A percentile compares a stretch with the other conserved stretches of the same genome.
These are phyloP conservation scores for Dinomys branickii DNA, from an alignment of 2,113 vertebrate genomes.

Conservation along the genomic window DNA sequence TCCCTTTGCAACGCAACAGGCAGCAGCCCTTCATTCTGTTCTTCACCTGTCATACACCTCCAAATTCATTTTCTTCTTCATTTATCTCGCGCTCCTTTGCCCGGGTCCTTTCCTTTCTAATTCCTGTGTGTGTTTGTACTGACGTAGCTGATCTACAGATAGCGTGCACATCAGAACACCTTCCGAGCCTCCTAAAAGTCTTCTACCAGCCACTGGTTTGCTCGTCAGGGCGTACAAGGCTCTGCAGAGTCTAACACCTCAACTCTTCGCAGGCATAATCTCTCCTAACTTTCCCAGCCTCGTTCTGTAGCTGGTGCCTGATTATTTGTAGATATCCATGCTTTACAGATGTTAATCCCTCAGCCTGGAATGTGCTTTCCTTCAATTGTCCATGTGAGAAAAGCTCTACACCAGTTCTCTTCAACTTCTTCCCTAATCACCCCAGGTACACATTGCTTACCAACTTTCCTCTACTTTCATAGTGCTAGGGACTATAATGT, in stretches of 20 bases:
- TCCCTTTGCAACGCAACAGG: background rate
- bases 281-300: background rate
- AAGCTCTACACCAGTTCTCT: conserved; percentile 2
- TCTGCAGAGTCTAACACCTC: background rate
- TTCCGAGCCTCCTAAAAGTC: background rate
- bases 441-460: background rate
- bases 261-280: background rate
- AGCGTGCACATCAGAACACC: background rate
- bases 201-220: background rate
- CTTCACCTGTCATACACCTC: background rate
- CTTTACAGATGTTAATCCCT: conserved; percentile 1
- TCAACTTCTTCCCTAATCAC: background rate
- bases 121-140: background rate
- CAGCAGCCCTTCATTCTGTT: background rate
- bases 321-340: conserved; percentile 27
- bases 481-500: background rate
- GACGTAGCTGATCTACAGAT: background rate
- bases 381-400: background rate
- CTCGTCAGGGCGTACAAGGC: background rate
- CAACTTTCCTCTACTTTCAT: background rate
- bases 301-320: background rate
- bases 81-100: background rate
- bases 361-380: background rate
- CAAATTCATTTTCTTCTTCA: background rate
- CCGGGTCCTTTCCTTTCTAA: background rate